These are phyloP conservation scores for Cryptosula pallasiana DNA, from an alignment of 2,888 invertebrate genomes.

Conservation along the genomic window DNA sequence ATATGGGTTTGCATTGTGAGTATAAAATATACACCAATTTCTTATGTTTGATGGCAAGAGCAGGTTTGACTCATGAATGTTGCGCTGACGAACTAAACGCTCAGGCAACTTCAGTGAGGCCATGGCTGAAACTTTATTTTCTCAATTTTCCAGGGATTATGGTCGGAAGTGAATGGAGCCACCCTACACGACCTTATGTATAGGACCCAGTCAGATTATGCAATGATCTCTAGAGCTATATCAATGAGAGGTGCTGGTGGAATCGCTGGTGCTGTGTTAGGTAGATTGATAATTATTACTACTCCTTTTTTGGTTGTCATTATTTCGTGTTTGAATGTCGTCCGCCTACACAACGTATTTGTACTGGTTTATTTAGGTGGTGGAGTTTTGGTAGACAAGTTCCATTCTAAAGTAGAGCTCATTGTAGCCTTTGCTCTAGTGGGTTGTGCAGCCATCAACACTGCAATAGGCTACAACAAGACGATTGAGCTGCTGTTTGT, in stretches of 20 bases:
- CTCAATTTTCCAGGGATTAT: neutral
- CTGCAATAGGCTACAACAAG: neutral
- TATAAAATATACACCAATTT: neutral
- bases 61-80: neutral
- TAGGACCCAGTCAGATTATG: neutral
- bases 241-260: conserved; percentile 17
- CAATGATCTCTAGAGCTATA: neutral
- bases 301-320: too few species aligned
- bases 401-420: conserved; percentile 11
- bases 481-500: neutral
- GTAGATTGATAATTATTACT: neutral
- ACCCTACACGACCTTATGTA: neutral
- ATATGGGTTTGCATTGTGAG: conserved; percentile 18
- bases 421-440: neutral
- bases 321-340: too few species aligned
- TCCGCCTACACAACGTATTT: too few species aligned
- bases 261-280: neutral
- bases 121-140: neutral
- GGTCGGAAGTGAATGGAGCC: conserved; percentile 18
- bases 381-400: conserved; percentile 8
- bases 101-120: neutral
- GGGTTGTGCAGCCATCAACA: neutral
- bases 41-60: neutral
- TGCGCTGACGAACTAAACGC: neutral
- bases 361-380: too few species aligned